These are phyloP conservation scores for Corvus hawaiiensis DNA, from an alignment of 2,113 vertebrate species.

Conservation along the genomic window DNA sequence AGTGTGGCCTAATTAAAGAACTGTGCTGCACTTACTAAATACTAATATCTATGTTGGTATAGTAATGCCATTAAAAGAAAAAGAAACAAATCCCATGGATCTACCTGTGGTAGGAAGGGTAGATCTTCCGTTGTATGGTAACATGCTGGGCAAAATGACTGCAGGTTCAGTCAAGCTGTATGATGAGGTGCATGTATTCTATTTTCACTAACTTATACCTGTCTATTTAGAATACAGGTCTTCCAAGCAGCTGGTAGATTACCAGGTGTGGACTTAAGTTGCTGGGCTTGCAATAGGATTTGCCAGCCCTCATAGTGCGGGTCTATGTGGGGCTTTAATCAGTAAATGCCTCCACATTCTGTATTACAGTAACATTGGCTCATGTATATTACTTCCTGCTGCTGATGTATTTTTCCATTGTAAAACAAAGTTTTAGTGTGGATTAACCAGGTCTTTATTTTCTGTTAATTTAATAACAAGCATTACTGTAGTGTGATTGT, in stretches of 20 bases:
- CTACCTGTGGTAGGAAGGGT: conserved; percentile 72
- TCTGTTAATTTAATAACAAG: conserved; percentile 89
- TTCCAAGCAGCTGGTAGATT: conserved; percentile 82
- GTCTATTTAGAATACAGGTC: conserved; percentile 82
- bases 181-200: conserved; percentile 72
- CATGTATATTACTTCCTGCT: conserved; percentile 87
- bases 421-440: conserved; percentile 81
- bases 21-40: conserved; percentile 79
- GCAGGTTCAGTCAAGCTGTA: conserved; percentile 88
- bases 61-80: conserved; percentile 61
- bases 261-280: conserved; percentile 75
- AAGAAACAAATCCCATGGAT: conserved; percentile 70
- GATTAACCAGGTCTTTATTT: conserved; percentile 88
- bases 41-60: conserved; percentile 70
- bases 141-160: conserved; percentile 80
- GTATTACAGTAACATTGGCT: conserved; percentile 82
- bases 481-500: conserved; percentile 98
- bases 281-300: conserved; percentile 68
- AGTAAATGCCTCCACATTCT: conserved; percentile 74
- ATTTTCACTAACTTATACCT: conserved; percentile 78
- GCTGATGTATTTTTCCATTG: conserved; percentile 89
- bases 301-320: conserved; percentile 75
- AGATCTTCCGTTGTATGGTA: conserved; percentile 72
- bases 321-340: conserved; percentile 75
- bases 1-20: conserved; percentile 70